Evolutionary conservation across 2,888 invertebrate species (phyloP).

Genomic region (Drosophila picticornis): DNA sequence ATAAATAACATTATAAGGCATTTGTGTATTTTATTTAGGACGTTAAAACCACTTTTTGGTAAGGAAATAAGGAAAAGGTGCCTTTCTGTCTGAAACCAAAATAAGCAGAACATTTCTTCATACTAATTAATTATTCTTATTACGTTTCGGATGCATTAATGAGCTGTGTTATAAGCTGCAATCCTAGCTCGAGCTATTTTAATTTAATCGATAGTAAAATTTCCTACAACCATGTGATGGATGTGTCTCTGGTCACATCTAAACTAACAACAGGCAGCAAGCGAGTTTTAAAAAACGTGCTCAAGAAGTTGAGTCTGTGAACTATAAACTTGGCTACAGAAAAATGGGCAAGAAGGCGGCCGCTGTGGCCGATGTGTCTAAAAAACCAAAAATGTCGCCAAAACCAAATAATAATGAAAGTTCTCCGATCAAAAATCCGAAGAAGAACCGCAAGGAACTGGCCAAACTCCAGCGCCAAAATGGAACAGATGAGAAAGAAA

Average conservation of each 20-base stretch:
- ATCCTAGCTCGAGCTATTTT: too few species aligned
- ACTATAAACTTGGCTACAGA: not conserved
- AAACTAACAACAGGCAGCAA: not conserved
- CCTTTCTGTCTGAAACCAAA: not conserved
- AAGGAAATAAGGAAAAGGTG: not conserved
- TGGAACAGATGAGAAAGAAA: not conserved
- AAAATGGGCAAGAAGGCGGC: not conserved
- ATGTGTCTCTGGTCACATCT: not conserved
- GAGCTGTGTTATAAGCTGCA: too few species aligned
- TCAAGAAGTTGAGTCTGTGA: not conserved
- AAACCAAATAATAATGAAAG: not conserved
- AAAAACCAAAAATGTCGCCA: not conserved
- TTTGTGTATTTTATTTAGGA: not conserved
- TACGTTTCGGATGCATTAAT: too few species aligned
- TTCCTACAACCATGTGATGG: not conserved
- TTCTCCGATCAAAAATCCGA: not conserved
- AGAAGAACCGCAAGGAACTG: not conserved
- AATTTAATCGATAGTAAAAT: not conserved
- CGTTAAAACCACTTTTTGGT: not conserved
- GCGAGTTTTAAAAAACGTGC: not conserved
- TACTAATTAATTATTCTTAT: not conserved
- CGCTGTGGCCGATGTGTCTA: not conserved
- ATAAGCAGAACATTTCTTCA: not conserved
- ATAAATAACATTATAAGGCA: not conserved
- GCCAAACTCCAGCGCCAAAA: not conserved